Evolutionary conservation across 2,888 invertebrate genomes (phyloP).

Genomic region (Melanostoma mellinum): DNA sequence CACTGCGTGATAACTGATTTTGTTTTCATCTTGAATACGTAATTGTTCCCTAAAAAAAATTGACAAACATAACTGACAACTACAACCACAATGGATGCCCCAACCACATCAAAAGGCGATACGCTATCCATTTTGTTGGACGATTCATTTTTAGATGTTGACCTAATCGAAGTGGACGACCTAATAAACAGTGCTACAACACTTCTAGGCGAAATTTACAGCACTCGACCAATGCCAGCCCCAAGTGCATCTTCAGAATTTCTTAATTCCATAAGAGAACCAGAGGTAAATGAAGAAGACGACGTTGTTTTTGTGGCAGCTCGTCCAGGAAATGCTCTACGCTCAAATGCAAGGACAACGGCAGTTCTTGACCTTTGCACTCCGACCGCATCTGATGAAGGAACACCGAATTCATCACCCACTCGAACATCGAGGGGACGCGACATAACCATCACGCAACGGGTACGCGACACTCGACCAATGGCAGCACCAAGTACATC

Average conservation of each 20-base stretch:
- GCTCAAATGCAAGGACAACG: conserved; percentile 44
- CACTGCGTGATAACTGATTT: too few relatives aligned
- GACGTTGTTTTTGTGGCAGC: conserved; percentile 68
- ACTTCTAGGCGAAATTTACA: conserved; percentile 57
- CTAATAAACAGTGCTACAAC: conserved; percentile 51
- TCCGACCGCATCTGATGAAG: conserved; percentile 17
- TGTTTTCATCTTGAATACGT: too few relatives aligned
- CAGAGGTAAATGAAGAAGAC: conserved; percentile 58
- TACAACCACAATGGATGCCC: too few relatives aligned
- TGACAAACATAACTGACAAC: too few relatives aligned
- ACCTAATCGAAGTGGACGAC: conserved; percentile 56
- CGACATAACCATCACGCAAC: too few relatives aligned
- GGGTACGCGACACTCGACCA: conserved; percentile 19
- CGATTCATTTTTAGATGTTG: conserved; percentile 51
- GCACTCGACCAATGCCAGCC: conserved; percentile 20
- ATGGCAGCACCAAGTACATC: neutral
- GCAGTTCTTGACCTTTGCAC: conserved; percentile 62
- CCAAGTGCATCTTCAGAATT: conserved; percentile 12
- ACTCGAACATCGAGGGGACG: too few relatives aligned
- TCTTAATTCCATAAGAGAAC: conserved; percentile 48
- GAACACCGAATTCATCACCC: neutral
- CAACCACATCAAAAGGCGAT: too few relatives aligned
- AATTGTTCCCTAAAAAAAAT: too few relatives aligned
- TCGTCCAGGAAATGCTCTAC: conserved; percentile 54
- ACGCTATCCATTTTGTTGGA: too few relatives aligned